These are phyloP conservation scores for Drosophila hamatofila DNA, from an alignment of 2,888 invertebrate species.

Conservation along the genomic window DNA sequence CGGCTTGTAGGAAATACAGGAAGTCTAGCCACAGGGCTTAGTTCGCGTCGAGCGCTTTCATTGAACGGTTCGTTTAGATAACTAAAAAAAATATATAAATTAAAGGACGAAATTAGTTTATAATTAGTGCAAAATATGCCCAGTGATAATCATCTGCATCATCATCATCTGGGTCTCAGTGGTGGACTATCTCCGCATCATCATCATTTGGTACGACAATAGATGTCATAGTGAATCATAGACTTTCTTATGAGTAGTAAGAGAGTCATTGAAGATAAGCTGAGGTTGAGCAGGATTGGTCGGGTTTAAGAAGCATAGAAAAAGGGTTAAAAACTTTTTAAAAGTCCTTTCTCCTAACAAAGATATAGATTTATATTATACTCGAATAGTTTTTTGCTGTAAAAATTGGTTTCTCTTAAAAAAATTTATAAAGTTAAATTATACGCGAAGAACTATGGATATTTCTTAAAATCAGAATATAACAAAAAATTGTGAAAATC, in stretches of 20 bases:
- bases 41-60: slow-evolving; percentile 44
- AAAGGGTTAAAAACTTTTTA: no score
- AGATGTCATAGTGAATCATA: not conserved
- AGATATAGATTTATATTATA: no score
- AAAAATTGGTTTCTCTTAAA: no score
- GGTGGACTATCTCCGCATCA: slow-evolving; percentile 83
- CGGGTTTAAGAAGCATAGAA: no score
- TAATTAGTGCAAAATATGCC: slow-evolving; percentile 65
- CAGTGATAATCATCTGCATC: slow-evolving; percentile 82
- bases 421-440: no score
- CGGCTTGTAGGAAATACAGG: slow-evolving; percentile 4
- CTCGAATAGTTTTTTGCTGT: no score
- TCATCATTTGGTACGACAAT: slow-evolving; percentile 80
- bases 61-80: slow-evolving; percentile 42
- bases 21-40: slow-evolving; percentile 41
- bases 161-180: slow-evolving; percentile 75
- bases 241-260: not conserved
- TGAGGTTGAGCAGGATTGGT: not conserved
- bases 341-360: no score
- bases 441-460: no score
- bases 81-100: not conserved
- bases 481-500: no score
- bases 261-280: not conserved
- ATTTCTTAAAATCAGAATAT: no score
- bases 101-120: not conserved